Conservation (phyloP, 2,888 invertebrate species). For the Chorisops tibialis region DNA sequence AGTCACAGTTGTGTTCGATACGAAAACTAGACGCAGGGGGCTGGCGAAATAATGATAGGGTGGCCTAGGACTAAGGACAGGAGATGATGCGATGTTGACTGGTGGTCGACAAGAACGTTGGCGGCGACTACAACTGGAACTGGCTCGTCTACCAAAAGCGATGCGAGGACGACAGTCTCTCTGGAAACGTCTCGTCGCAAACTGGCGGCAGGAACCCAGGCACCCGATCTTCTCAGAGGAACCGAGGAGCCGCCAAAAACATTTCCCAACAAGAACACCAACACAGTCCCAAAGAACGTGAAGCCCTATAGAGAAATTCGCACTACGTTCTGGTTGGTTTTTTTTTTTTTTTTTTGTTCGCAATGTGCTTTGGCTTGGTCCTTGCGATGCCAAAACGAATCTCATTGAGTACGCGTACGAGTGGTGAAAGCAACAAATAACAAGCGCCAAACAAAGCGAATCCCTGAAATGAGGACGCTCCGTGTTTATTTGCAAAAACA, state of each 20-base stretch:
- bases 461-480: constrained; percentile 1
- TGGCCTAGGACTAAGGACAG: neutral
- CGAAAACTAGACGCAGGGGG: neutral
- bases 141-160: constrained; percentile 15
- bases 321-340: constrained; percentile 4
- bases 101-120: constrained; percentile 16
- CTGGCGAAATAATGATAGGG: constrained; percentile 1
- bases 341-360: constrained; percentile 15
- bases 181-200: constrained; percentile 35
- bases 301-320: constrained; percentile 16
- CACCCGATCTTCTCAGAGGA: constrained; percentile 35
- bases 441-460: neutral
- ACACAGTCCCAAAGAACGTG: neutral
- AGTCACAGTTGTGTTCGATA: no score
- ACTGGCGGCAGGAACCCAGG: constrained; percentile 38
- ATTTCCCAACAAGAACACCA: neutral
- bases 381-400: constrained; percentile 13
- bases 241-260: constrained; percentile 33
- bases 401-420: constrained; percentile 11
- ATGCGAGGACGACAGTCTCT: constrained; percentile 36
- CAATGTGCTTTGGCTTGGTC: constrained; percentile 16
- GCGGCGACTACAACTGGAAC: constrained; percentile 13
- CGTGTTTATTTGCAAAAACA: constrained; percentile 27
- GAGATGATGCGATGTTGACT: constrained; percentile 27
- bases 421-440: constrained; percentile 28